Evolutionary conservation across 2,888 invertebrate species (phyloP).

Genomic region (Emmelina monodactyla): DNA sequence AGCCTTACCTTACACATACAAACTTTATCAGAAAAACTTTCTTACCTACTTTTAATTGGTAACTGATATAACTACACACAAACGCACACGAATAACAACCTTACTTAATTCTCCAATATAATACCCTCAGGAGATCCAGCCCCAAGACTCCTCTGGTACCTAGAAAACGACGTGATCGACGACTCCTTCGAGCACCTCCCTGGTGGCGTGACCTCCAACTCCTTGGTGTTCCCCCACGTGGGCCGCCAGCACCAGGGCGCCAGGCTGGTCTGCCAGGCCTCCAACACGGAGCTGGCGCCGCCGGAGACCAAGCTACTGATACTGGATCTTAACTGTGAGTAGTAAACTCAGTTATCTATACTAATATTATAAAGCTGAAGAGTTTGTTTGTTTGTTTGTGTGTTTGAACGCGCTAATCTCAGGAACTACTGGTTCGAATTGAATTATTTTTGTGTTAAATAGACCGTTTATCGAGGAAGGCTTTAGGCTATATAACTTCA

Average conservation of each 20-base stretch:
- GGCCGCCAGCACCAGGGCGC: conserved; percentile 85
- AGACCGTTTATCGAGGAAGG: no score
- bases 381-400: no score
- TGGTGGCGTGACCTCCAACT: conserved; percentile 78
- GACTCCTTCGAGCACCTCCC: conserved; percentile 76
- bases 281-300: conserved; percentile 83
- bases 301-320: conserved; percentile 80
- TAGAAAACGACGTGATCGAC: conserved; percentile 84
- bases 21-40: no score
- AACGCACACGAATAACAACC: no score
- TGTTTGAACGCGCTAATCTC: no score
- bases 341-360: not conserved
- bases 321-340: conserved; percentile 88
- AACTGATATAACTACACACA: no score
- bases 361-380: not conserved
- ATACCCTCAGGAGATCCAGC: conserved; percentile 73
- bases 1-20: no score
- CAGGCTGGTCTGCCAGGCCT: conserved; percentile 85
- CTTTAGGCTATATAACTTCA: no score
- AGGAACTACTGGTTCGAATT: no score
- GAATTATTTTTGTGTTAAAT: no score
- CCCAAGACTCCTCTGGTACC: conserved; percentile 83
- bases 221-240: conserved; percentile 79
- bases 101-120: no score
- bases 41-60: no score